A percentile compares a stretch with the other conserved stretches of the same genome.
phyloP scores from a whole-genome alignment of 2,888 invertebrate genomes.

The Tupiocoris notatus region DNA sequence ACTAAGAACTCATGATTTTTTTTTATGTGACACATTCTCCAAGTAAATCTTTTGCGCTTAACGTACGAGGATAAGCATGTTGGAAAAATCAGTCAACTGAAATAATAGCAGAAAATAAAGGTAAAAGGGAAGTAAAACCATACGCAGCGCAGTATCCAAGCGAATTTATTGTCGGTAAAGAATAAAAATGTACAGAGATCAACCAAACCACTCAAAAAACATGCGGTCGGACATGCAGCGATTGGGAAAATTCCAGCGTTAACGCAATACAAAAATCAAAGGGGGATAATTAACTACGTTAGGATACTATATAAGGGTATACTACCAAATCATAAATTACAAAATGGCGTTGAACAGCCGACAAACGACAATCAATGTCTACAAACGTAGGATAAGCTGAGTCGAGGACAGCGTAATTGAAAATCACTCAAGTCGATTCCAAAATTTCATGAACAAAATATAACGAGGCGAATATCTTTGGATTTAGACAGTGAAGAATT shows the following conservation, averaged over 20 bases:
- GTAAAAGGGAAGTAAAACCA: not conserved
- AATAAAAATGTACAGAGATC: conserved; percentile 34
- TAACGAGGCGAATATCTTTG: not conserved
- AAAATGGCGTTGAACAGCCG: not conserved
- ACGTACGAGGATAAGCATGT: no score
- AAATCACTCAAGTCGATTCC: not conserved
- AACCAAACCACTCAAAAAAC: conserved; percentile 14
- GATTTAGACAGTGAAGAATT: not conserved
- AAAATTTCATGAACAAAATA: not conserved
- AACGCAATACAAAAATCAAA: conserved; percentile 10
- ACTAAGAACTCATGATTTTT: no score
- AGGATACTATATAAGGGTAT: no score
- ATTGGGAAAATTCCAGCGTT: conserved; percentile 1
- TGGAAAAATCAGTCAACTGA: no score
- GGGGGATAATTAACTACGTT: not conserved
- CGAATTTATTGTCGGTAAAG: conserved; percentile 32
- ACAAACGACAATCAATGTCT: not conserved
- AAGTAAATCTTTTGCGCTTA: no score
- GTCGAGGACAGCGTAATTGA: not conserved
- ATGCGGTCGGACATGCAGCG: conserved; percentile 22
- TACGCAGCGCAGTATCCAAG: conserved; percentile 13
- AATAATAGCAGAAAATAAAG: no score
- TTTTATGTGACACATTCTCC: no score
- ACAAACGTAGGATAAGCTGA: not conserved
- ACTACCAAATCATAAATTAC: not conserved